Percentiles rank a stretch among this genome's conserved stretches.
Evolutionary conservation across 2,113 vertebrate genomes (phyloP).

Genomic region (Alexandromys fortis): DNA sequence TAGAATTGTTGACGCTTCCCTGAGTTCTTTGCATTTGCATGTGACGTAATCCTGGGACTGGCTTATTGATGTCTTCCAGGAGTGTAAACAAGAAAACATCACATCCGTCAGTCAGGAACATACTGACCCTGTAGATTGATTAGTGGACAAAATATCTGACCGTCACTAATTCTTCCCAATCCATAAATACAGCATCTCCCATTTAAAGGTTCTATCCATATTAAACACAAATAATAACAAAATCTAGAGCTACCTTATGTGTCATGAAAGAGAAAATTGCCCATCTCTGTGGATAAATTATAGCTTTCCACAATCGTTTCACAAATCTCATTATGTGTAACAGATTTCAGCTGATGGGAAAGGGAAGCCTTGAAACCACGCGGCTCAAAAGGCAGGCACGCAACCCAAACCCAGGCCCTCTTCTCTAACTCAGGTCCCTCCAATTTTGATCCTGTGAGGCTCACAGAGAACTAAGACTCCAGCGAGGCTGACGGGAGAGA

Average conservation of each 20-base stretch:
- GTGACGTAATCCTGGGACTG: neutral
- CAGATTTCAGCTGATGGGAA: neutral
- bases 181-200: neutral
- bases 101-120: neutral
- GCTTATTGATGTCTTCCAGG: neutral
- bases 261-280: neutral
- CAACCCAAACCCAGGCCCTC: neutral
- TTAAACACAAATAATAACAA: slow-evolving; percentile 10
- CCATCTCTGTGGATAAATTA: slow-evolving; percentile 17
- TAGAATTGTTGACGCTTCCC: neutral
- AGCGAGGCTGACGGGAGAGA: neutral
- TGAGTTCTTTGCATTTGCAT: neutral
- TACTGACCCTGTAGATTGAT: neutral
- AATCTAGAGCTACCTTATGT: neutral
- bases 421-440: neutral
- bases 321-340: neutral
- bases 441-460: neutral
- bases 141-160: neutral
- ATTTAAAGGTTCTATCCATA: neutral
- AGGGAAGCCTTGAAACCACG: slow-evolving; percentile 3
- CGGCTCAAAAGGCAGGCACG: neutral
- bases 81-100: neutral
- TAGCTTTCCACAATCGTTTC: neutral
- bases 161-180: neutral
- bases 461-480: neutral